phyloP scores from a whole-genome alignment of 2,113 vertebrate species.

The Stegostoma tigrinum region DNA sequence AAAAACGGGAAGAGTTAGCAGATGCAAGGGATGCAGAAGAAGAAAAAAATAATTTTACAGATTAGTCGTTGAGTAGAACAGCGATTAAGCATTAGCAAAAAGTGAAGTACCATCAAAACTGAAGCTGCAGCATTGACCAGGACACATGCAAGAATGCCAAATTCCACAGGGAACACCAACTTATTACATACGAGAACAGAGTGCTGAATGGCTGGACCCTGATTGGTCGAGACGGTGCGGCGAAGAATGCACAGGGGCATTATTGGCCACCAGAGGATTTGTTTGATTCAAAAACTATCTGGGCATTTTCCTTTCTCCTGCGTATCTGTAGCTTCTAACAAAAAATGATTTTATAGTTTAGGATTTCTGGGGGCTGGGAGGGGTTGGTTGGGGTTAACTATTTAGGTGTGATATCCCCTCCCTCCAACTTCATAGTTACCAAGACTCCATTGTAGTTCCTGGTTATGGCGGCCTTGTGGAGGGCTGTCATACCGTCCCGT shows the following conservation, averaged over 20 bases:
- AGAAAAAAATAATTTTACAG: too few relatives aligned
- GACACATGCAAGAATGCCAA: background rate
- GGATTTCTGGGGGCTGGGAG: background rate
- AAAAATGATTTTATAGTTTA: background rate
- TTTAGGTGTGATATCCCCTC: background rate
- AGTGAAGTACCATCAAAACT: too few relatives aligned
- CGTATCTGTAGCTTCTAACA: background rate
- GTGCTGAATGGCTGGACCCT: background rate
- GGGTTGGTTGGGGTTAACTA: too few relatives aligned
- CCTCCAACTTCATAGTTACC: slow-evolving; percentile 51
- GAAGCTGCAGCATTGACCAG: background rate
- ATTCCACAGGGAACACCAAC: background rate
- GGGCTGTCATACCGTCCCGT: slow-evolving; percentile 79
- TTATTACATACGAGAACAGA: background rate
- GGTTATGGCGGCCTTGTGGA: slow-evolving; percentile 80
- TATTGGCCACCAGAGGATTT: background rate
- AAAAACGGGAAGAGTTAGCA: too few relatives aligned
- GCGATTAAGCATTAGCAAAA: too few relatives aligned
- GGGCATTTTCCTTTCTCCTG: background rate
- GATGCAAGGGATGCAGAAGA: too few relatives aligned
- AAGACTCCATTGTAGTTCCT: slow-evolving; percentile 78
- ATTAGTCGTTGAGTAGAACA: too few relatives aligned
- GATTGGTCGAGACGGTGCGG: background rate
- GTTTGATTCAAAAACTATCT: background rate
- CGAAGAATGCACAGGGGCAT: background rate